Conservation (phyloP, 2,797 vertebrate species). For the Rhinatrema bivittatum region DNA sequence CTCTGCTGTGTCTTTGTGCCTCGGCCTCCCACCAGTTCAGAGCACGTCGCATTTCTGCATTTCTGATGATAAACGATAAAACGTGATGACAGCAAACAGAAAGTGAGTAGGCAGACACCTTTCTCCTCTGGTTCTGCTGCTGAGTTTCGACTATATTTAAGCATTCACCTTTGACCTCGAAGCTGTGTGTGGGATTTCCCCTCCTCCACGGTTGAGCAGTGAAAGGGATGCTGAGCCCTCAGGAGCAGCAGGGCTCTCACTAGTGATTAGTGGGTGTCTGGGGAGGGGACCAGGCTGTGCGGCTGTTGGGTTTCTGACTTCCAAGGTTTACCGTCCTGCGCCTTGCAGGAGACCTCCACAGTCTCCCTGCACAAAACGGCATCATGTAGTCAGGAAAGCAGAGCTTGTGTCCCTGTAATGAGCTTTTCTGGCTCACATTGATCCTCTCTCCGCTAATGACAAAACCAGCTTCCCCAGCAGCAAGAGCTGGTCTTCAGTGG, state of each 20-base stretch:
- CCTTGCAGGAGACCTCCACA: background rate
- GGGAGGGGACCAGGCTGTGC: background rate
- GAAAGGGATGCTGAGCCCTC: conserved; percentile 7
- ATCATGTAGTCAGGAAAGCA: background rate
- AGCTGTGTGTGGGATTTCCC: conserved; percentile 1
- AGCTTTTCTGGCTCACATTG: conserved; percentile 26
- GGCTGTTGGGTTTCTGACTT: background rate
- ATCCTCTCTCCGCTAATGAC: conserved; percentile 7
- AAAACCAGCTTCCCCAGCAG: conserved; percentile 25
- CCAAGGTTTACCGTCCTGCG: background rate
- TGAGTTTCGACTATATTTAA: too few relatives aligned
- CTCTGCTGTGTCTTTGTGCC: too few relatives aligned
- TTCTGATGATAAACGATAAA: too few relatives aligned
- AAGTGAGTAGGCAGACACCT: too few relatives aligned
- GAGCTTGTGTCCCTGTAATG: conserved; percentile 8
- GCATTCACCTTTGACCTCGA: background rate
- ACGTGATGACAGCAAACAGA: too few relatives aligned
- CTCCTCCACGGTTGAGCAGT: background rate
- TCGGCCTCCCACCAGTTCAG: too few relatives aligned
- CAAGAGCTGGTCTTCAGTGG: fast-evolving
- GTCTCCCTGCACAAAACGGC: background rate
- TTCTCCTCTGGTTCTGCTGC: too few relatives aligned
- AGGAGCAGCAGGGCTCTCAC: conserved; percentile 9
- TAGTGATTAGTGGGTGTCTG: conserved; percentile 7
- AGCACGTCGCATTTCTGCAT: too few relatives aligned